Evolutionary conservation across 2,113 vertebrate species (phyloP), one percentile per base, ranked within the genome.

Genomic region (Anguilla rostrata): DNA sequence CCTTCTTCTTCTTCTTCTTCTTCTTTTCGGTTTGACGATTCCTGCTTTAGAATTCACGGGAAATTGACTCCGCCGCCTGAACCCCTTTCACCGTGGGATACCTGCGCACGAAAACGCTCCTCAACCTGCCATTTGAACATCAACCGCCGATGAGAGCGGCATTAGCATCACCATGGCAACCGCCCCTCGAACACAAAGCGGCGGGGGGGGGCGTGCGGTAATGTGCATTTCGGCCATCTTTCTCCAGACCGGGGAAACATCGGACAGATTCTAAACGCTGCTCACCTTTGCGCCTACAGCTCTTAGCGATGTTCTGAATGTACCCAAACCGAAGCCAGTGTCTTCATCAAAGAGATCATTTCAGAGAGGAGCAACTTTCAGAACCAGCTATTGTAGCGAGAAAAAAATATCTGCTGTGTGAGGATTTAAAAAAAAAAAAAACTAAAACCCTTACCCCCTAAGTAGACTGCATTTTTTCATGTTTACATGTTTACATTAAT

Each of bases 161-260:
- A 94, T 94, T 93, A 93, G 89, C 90, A 93, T 95, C 92, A 91
- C 94, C 94, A 95, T 95, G 94, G 93, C 93, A 95, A 95, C 94
- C 91, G 92, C 89, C 86, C 90, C 92, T 84, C 87, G 86, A 89
- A 89, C 88, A 87, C 87, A 89, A 34, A 82, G 81, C 82, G 78
- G 78, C 88, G 88, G 89, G 83, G 89, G 34, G 34, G 34, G 87
- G 81, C 80, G 90, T 78, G 63, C 81, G 85, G 81, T 0, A 75
- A 87, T 78, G 87, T 78, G 46, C 89, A 86, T 84, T 56, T 34
- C 34, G 88, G 83, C 39, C 83, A 26, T 91, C 87, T 83, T 90
- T 87, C 82, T 90, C 84, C 84, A 88, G 83, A 79, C 66, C 82
- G 29, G 39, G 41, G 34, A 90, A 84, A 89, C 85, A 49, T n/a